Evolutionary conservation across 2,797 vertebrate genomes (phyloP).

Genomic region (Spheniscus humboldti): DNA sequence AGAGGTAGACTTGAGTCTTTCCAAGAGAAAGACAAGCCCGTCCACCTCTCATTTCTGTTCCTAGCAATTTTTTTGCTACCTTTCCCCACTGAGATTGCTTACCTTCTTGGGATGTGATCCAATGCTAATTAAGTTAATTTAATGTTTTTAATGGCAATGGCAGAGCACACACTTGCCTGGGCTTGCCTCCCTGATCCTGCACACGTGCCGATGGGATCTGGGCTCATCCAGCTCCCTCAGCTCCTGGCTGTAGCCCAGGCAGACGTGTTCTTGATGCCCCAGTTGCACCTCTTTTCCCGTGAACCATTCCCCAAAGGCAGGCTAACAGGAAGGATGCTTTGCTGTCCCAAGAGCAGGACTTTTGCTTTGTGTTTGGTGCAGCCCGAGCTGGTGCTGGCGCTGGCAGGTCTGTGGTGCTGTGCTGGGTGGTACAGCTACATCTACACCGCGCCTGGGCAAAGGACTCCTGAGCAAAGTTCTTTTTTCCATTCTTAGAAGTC

Average conservation of each 20-base stretch:
- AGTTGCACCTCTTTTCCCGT: neutral
- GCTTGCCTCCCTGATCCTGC: neutral
- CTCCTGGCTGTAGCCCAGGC: neutral
- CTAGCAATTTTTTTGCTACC: neutral
- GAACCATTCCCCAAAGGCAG: neutral
- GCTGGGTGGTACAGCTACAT: neutral
- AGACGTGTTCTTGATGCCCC: neutral
- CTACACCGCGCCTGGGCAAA: accelerated
- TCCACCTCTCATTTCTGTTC: neutral
- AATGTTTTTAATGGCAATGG: neutral
- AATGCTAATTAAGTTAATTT: neutral
- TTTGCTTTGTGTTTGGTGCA: neutral
- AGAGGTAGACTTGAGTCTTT: neutral
- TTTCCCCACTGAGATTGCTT: neutral
- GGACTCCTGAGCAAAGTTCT: neutral
- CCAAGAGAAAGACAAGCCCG: neutral
- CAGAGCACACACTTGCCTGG: neutral
- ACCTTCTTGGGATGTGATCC: neutral
- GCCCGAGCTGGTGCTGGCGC: too few relatives aligned
- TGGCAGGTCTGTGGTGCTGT: neutral
- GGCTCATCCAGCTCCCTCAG: neutral
- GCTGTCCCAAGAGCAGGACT: neutral
- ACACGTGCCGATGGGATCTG: accelerated
- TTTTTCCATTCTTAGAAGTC: neutral
- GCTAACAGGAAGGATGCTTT: neutral